Evolutionary conservation across 1,140 invertebrate species (phyloP), one percentile per base, ranked within the genome.

Genomic region (Drosophila mojavensis): DNA sequence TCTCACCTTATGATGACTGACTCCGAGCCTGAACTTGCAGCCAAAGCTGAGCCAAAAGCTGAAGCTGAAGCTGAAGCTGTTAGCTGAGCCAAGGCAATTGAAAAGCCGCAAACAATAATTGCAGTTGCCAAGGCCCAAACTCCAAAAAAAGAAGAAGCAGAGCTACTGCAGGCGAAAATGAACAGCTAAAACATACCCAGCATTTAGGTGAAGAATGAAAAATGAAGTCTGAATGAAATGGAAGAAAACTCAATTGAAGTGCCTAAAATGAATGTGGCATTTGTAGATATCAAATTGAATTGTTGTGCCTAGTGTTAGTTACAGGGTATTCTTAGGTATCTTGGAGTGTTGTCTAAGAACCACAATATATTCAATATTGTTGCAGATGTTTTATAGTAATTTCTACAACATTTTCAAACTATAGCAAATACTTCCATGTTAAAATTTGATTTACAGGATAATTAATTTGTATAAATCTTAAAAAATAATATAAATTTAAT

Each of bases 1-100:
- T 88, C 84, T 88, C 84, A 88, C 84, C 84, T 88, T 89, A 89
- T 88, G 84, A 84, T 88, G 84, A 89, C 84, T 90, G 84, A 89
- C 83, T 86, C 45, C 28, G 53, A 47, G 69, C 45, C 56, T 47
- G 59, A 62, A 72, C 48, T 43, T 60, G 36, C 36, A 81, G 68
- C 65, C 55, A 30, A 48, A 79, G 45, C 70, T 61, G 51, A 68
- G 71, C 43, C 51, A 53, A 56, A 24, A 82, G 70, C 64, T 51
- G 33, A 61, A 50, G 60, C 69, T 24, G 50, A 48, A 72, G 62
- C 43, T 45, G 51, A 61, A 50, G 60, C 69, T 30, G 50, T 39
- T 17, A 70, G 48, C 26, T 56, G 33, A 41, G 75, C 65, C 43
- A 36, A 68, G 69, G 76, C 83, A 88, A 88, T 88, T 88, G 83